Conservation (phyloP, 2,888 invertebrate genomes). For the Folsomia candida region DNA sequence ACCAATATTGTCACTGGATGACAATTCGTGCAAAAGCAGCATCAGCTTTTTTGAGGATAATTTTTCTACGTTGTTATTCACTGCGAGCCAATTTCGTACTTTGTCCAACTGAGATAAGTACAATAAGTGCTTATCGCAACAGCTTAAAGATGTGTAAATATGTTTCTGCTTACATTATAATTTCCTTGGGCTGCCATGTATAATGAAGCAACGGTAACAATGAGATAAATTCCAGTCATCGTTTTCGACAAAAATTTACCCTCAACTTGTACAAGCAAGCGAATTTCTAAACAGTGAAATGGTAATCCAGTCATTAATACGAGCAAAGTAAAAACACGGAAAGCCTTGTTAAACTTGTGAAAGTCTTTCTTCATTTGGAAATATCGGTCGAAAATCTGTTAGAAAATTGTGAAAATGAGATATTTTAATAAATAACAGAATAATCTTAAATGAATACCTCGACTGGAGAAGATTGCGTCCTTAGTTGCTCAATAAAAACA, state of each 20-base stretch:
- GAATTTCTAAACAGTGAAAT: not conserved
- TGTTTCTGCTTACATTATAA: not conserved
- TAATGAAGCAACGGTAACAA: not conserved
- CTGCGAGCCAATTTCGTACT: conserved; percentile 4
- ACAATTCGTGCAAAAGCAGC: not conserved
- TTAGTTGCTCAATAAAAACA: not conserved
- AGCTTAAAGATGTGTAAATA: not conserved
- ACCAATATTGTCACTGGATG: conserved; percentile 7
- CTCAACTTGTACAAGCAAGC: not conserved
- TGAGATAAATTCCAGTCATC: not conserved
- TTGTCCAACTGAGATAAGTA: not conserved
- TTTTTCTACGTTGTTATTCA: not conserved
- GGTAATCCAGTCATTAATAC: not conserved
- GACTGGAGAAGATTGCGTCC: not conserved
- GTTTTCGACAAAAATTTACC: not conserved
- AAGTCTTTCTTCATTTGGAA: not conserved
- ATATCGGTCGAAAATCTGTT: not conserved
- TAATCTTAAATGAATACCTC: not conserved
- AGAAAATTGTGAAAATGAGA: not conserved
- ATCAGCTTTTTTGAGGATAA: not conserved
- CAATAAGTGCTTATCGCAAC: not conserved
- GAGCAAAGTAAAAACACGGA: not conserved
- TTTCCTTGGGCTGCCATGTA: not conserved
- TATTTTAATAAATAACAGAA: not conserved
- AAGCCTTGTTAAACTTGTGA: not conserved